Evolutionary conservation across 1,140 invertebrate species (phyloP), one percentile per base, ranked within the genome.

Genomic region (Psilanteris sp.): DNA sequence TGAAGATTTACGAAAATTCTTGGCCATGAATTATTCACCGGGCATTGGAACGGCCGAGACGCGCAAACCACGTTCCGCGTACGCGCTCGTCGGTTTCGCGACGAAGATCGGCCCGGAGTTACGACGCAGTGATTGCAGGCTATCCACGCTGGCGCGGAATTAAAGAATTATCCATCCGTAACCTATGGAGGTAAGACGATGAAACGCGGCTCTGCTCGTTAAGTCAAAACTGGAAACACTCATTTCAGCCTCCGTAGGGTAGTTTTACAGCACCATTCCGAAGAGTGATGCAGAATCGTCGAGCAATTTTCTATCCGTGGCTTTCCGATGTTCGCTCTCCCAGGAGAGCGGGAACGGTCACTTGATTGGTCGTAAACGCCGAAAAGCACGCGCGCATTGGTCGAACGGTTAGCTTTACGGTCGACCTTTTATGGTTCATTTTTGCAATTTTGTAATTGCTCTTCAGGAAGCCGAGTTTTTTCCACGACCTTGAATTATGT

Each of bases 291-390:
- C 74, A 59, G 79, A 85, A 85, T 85, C 81, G 77, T 68, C 48
- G 55, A 55, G 81, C 83, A 86, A 87, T 87, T 87, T 87, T 85
- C 85, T 83, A 82, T 78, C 70, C 70, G 43, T 43, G 72, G 27
- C 15, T 32, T 62, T 43, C 52, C 73, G 61, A 77, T 13, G 41
- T 31, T 29, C 37, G 14, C 4, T 48, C 24, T 64, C 26, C 41
- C 43, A 18, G 6, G 16, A 70, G 34, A 78, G 29, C 32, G 55
- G 43, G 62, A n/a, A n/a, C 54, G 55, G 64, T 79, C 78, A 72
- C 73, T 77, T 83, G 84, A 87, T 86, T 85, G 85, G 73, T 87
- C 86, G 84, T 87, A 88, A 88, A 88, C 70, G 81, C 85, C 83
- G n/a, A 81, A 85, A 87, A 87, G 83, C 83, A 81, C 82, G 76